Evolutionary conservation across 37 sponge, comb jelly and placozoan genomes (phyloP), one percentile per base, ranked within the genome.

Genomic region (Ianthella basta): DNA sequence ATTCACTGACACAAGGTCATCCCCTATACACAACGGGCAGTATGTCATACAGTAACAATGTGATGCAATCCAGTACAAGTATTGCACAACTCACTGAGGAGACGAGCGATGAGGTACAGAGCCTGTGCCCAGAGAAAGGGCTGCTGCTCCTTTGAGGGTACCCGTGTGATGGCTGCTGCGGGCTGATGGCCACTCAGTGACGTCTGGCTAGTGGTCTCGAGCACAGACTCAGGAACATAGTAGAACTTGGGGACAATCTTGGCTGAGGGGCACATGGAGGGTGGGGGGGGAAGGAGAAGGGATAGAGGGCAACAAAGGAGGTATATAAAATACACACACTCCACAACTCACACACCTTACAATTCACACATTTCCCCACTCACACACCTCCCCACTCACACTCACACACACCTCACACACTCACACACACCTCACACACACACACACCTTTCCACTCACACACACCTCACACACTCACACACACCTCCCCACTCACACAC

Each of bases 71-170:
- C 50, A 44, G 6, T 44, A 3, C 50, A 10, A 44, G 6, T 44
- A 44, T 44, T 44, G 50, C 50, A 44, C 50, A 44, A 80, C 96
- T 55, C 78, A 92, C 93, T 78, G 24, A 93, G 77, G 0, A 95
- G 72, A 40, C 79, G 80, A 20, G 91, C 85, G 0, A 90, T 88
- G 66, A 91, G 35, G 73, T 88, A 92, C 30, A 95, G 87, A 25
- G 93, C 65, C 59, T 92, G 93, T 33, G 90, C 91, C 96, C 89
- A 88, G 21, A 93, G 87, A 38, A 92, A 95, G 0, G 90, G 91
- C 34, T 75, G 55, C n/a, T 60, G 15, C 57, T 93, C 91, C 25
- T 20, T 30, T 30, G 53, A 83, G 25, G 69, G 68, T 2, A 40
- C 69, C 30, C 55, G 33, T 2, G 0, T 0, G 53, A 41, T 32